Evolutionary conservation across 2,888 invertebrate species (phyloP).

Genomic region (Idaea biselata): DNA sequence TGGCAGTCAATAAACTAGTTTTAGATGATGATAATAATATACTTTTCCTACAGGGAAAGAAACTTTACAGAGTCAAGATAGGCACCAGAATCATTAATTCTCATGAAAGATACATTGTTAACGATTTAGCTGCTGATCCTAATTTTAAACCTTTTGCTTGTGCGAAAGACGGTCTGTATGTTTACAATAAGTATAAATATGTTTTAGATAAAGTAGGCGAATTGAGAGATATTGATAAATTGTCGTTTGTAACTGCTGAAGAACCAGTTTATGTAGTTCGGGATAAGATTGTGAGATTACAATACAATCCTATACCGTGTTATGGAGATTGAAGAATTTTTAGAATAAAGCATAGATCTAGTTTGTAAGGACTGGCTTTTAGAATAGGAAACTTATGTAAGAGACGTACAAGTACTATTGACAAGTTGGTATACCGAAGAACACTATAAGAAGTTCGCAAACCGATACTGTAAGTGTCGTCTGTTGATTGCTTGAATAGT

Average conservation of each 20-base stretch:
- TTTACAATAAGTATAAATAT: constrained; percentile 67
- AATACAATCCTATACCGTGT: constrained; percentile 43
- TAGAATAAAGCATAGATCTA: not conserved
- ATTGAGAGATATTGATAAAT: constrained; percentile 48
- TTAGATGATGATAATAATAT: constrained; percentile 63
- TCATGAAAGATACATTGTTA: constrained; percentile 49
- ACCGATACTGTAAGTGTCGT: too few species aligned
- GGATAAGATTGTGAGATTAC: constrained; percentile 57
- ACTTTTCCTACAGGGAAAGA: constrained; percentile 51
- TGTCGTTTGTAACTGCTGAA: constrained; percentile 54
- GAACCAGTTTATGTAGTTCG: constrained; percentile 58
- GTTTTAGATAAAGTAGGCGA: constrained; percentile 58
- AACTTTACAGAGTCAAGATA: constrained; percentile 54
- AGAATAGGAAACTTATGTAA: too few species aligned
- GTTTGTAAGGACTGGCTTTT: not conserved
- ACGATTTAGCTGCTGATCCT: constrained; percentile 48
- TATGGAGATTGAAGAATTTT: constrained; percentile 36
- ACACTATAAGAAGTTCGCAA: too few species aligned
- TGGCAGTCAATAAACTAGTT: constrained; percentile 50
- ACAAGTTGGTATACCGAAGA: too few species aligned
- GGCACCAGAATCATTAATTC: constrained; percentile 55
- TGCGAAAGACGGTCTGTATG: constrained; percentile 53
- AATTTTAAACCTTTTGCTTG: constrained; percentile 50
- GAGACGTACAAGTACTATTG: too few species aligned
- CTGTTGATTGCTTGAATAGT: too few species aligned